These are phyloP conservation scores for Phyllotis vaccarum DNA, from an alignment of 2,797 vertebrate genomes.

Conservation along the genomic window DNA sequence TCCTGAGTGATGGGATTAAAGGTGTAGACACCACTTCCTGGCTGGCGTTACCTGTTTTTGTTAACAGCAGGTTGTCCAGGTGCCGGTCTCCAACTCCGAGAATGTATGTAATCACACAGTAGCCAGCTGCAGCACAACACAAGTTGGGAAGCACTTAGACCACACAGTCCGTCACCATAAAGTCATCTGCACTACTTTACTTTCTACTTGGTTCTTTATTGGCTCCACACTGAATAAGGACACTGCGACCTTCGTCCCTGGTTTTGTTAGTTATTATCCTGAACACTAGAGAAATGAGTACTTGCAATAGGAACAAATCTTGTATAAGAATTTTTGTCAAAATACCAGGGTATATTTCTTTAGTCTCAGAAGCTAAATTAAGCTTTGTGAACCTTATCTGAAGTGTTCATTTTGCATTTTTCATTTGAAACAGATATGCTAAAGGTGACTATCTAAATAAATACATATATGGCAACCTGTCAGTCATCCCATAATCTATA, in stretches of 20 bases:
- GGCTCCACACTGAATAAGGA: not conserved
- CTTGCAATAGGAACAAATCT: not conserved
- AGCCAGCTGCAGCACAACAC: constrained; percentile 92
- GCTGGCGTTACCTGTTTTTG: constrained; percentile 93
- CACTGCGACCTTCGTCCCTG: not conserved
- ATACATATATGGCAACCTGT: not conserved
- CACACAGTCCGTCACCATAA: not conserved
- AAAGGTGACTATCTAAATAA: not conserved
- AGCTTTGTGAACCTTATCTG: constrained; percentile 7
- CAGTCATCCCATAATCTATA: not conserved
- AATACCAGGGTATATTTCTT: not conserved
- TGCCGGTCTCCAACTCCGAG: constrained; percentile 98
- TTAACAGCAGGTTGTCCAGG: constrained; percentile 97
- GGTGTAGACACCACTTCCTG: not conserved
- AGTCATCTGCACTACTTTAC: not conserved
- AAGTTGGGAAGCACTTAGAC: not conserved
- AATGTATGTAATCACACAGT: constrained; percentile 99
- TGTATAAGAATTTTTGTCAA: constrained; percentile 30
- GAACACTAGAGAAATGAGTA: not conserved
- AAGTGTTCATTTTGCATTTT: not conserved
- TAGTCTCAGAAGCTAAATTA: constrained; percentile 17
- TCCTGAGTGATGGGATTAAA: not conserved
- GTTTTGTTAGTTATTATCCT: not conserved
- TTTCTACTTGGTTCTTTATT: not conserved
- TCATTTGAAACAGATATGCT: constrained; percentile 5